A percentile compares a stretch with the other conserved stretches of the same genome.
Conservation (phyloP, 2,888 invertebrate species). For the Harmothoe impar region DNA sequence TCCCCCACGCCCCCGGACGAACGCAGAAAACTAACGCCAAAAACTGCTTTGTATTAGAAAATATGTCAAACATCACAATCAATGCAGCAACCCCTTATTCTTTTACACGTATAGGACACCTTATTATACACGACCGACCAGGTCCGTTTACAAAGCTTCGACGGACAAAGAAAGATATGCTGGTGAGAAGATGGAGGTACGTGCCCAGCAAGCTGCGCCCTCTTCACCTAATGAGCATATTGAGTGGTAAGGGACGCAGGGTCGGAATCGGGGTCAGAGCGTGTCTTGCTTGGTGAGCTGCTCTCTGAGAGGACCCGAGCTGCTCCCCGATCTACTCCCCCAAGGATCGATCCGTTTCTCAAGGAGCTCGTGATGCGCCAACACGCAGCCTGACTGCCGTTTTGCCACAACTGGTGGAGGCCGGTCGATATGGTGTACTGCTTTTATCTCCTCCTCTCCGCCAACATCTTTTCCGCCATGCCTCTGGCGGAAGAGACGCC, state of each 20-base stretch:
- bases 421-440: background rate
- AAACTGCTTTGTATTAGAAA: too few relatives aligned
- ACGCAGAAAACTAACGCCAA: too few relatives aligned
- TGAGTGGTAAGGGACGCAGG: background rate
- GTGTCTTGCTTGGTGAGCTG: background rate
- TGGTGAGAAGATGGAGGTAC: too few relatives aligned
- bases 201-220: too few relatives aligned
- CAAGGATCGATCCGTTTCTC: background rate
- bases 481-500: background rate
- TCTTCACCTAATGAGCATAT: constrained; percentile 32
- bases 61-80: too few relatives aligned
- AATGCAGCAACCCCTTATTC: too few relatives aligned
- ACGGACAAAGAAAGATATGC: too few relatives aligned
- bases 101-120: too few relatives aligned
- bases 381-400: background rate
- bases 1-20: too few relatives aligned
- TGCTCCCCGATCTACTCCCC: background rate
- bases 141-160: too few relatives aligned
- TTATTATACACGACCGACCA: too few relatives aligned
- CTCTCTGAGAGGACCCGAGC: constrained; percentile 14
- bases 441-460: background rate
- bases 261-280: background rate
- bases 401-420: background rate
- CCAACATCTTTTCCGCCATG: constrained; percentile 11
- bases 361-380: background rate